phyloP scores from a whole-genome alignment of 2,888 invertebrate species.

The Drosophila sordidapex region DNA sequence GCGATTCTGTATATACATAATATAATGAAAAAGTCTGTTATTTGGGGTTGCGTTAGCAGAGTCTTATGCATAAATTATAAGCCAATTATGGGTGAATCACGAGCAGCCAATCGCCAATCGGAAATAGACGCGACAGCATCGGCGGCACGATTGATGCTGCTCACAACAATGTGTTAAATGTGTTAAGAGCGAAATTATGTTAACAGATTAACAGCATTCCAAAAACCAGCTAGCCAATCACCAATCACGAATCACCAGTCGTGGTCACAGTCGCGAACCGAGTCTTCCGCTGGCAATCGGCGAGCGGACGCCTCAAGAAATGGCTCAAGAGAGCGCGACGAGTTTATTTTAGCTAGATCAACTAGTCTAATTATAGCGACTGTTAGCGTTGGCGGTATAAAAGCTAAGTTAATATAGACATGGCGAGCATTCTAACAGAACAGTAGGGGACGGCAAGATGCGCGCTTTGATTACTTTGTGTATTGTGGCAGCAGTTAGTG shows the following conservation, averaged over 20 bases:
- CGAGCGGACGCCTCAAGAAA: slow-evolving; percentile 32
- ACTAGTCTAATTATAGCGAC: slow-evolving; percentile 62
- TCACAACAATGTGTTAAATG: slow-evolving; percentile 77
- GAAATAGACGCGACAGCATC: slow-evolving; percentile 49
- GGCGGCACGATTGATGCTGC: slow-evolving; percentile 71
- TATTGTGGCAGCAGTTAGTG: slow-evolving; percentile 60
- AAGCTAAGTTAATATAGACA: slow-evolving; percentile 66
- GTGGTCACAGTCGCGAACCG: slow-evolving; percentile 32
- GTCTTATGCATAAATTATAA: slow-evolving; percentile 73
- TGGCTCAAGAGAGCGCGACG: slow-evolving; percentile 46
- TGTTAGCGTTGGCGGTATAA: slow-evolving; percentile 76
- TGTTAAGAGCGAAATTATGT: slow-evolving; percentile 80
- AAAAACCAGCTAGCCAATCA: slow-evolving; percentile 57
- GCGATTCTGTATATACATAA: slow-evolving; percentile 66
- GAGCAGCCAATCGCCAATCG: slow-evolving; percentile 64
- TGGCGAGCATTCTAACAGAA: slow-evolving; percentile 68
- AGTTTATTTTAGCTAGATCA: slow-evolving; percentile 62
- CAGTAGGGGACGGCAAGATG: slow-evolving; percentile 56
- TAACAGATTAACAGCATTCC: slow-evolving; percentile 79
- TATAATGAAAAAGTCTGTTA: slow-evolving; percentile 65
- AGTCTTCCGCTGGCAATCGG: slow-evolving; percentile 41
- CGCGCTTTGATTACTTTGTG: slow-evolving; percentile 66
- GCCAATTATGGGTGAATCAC: slow-evolving; percentile 79
- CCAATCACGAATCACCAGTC: slow-evolving; percentile 36
- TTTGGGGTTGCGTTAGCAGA: slow-evolving; percentile 52